Base-by-base conservation (phyloP, 1,140 invertebrate species). In the Drusus annulatus region DNA sequence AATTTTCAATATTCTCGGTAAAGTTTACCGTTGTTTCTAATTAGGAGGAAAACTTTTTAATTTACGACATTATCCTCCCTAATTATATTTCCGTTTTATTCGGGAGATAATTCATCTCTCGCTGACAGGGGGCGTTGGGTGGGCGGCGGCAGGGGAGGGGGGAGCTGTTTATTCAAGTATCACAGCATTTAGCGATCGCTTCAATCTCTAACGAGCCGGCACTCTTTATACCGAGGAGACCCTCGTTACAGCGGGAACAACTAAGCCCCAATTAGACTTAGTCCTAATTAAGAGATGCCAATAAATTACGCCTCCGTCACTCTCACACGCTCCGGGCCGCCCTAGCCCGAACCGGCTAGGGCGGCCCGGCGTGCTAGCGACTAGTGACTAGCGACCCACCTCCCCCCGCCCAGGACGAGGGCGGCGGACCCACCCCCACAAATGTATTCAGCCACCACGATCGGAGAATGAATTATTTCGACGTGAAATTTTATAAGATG, bases 281-380 rank as follows among this genome's bases (percentile, higher is more conserved):
- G 89, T 88, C 89, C 89, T 90, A 90, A 90, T 90, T 90, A 90
- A 90, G 89, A 90, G 89, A 90, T 90, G 89, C 89, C 89, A 88
- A 90, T 90, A 90, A 90, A 90, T 90, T 90, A 90, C 89, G 88
- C 82, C 82, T 79, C 82, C 82, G 82, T 83, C 89, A 84, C 71
- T 90, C 89, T 88, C 89, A 89, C 89, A 89, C 88, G 87, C 69
- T 45, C 62, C 62, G 16, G 3, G 75, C 69, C 25, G 15, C 81
- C 58, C 77, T 17, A 23, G 25, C 16, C 63, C 23, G 19, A 7
- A 13, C 16, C 15, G 63, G 25, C 21, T 17, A 3, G n/a, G 68
- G 68, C 15, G 63, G 3, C 31, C 60, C 36, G 21, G 87, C 31
- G 31, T 36, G 31, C 5, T 36, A 36, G 31, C 31, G 31, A 36